phyloP scores from a whole-genome alignment of 2,113 vertebrate species.

The Callospermophilus lateralis region DNA sequence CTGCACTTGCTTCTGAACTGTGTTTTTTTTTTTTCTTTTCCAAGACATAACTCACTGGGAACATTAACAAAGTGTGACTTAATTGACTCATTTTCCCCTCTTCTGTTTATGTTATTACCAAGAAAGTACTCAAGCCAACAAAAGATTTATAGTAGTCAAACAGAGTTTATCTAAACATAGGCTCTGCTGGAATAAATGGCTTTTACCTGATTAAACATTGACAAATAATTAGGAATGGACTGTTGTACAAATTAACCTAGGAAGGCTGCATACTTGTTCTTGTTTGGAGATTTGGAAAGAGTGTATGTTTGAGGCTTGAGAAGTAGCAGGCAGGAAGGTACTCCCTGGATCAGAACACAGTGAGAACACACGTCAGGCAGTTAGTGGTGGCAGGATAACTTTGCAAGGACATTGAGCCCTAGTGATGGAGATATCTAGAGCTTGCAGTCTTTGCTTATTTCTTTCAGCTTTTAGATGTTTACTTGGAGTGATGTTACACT shows the following conservation, averaged over 20 bases:
- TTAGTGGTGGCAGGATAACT: background rate
- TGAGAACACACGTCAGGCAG: background rate
- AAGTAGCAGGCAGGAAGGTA: background rate
- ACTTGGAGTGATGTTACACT: background rate
- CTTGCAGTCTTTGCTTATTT: background rate
- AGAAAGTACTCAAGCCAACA: constrained; percentile 48
- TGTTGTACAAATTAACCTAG: constrained; percentile 70
- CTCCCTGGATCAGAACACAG: constrained; percentile 56
- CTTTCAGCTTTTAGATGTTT: background rate
- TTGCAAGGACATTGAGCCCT: background rate
- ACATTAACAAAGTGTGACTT: constrained; percentile 28
- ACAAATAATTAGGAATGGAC: constrained; percentile 57
- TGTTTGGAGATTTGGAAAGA: constrained; percentile 45
- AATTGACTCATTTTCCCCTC: constrained; percentile 17
- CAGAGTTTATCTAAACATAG: constrained; percentile 34
- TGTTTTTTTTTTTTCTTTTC: background rate
- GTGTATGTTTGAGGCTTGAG: constrained; percentile 40
- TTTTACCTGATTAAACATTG: constrained; percentile 79
- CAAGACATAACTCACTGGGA: background rate
- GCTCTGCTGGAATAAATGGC: background rate
- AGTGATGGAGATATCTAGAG: background rate
- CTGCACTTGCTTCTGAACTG: constrained; percentile 33
- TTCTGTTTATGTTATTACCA: constrained; percentile 33
- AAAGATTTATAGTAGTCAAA: constrained; percentile 21
- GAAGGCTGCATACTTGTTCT: constrained; percentile 28